phyloP scores from a whole-genome alignment of 2,888 invertebrate genomes.

The Abrostola triplasia region DNA sequence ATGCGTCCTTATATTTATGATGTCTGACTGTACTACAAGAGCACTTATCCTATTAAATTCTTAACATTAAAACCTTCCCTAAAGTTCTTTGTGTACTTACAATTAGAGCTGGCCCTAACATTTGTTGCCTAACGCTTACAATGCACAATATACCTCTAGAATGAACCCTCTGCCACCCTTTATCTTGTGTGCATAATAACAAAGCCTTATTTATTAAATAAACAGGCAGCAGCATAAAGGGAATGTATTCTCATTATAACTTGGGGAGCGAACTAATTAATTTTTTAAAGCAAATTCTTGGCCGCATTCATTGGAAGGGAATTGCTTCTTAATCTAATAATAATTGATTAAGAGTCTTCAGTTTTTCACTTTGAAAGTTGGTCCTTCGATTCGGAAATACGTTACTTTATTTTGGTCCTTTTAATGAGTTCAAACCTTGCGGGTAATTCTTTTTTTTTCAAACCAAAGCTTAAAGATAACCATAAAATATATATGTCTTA shows the following conservation, averaged over 20 bases:
- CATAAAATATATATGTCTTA: too few species aligned
- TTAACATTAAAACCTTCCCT: too few species aligned
- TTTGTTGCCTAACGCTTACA: too few species aligned
- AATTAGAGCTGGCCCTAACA: too few species aligned
- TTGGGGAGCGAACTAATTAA: constrained; percentile 45
- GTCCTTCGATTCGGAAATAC: not conserved
- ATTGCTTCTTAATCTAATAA: constrained; percentile 38
- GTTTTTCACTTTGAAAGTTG: not conserved
- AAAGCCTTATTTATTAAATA: constrained; percentile 70
- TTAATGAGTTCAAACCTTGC: not conserved
- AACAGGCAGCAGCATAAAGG: constrained; percentile 64
- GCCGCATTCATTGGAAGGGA: constrained; percentile 16
- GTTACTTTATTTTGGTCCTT: too few species aligned
- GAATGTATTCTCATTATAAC: constrained; percentile 65
- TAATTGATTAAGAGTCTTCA: constrained; percentile 31
- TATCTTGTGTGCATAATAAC: constrained; percentile 47
- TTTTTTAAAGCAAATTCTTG: constrained; percentile 46
- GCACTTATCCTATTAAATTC: too few species aligned
- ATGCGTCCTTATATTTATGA: too few species aligned
- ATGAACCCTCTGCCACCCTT: constrained; percentile 27
- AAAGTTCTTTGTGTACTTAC: too few species aligned
- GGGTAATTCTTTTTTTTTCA: too few species aligned
- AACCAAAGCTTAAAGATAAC: too few species aligned
- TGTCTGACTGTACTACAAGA: too few species aligned
- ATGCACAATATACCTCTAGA: not conserved